Base-by-base conservation (phyloP, 2,888 invertebrate genomes). In the Agonopterix alstromeriana region DNA sequence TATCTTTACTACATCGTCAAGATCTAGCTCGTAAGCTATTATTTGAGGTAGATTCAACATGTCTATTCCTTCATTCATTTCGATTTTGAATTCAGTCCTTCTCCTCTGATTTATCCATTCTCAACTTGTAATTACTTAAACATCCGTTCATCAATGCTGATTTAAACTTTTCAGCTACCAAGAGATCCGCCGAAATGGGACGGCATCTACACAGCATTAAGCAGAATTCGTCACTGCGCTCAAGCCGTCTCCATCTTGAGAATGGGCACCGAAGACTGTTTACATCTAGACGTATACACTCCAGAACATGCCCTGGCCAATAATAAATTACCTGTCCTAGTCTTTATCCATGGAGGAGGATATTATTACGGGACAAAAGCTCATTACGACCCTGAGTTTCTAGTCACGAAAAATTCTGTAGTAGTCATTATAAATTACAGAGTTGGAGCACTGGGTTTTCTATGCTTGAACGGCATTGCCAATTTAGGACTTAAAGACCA, bases 401-500 rank as follows among this genome's bases (percentile, higher is more conserved):
- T 88, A 50, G 82, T 87, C 63, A 60, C 62, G 4, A 83, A 82
- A 44, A 74, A 77, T 50, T 66, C 76, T 0, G 58, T 86, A 36
- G 77, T 73, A 0, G 82, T 85, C 1, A 72, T 73, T 8, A 62
- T 80, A 1, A 88, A 86, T 62, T 88, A 86, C 51, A 71, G 88
- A 48, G 60, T 88, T 17, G 83, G 85, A 1, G 75, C 77, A 0
- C 59, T 85, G 3, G 88, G 88, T 0, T 88, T 88, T 47, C 63
- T 88, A 0, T 87, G 86, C 52, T 45, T 81, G 5, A 73, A 82
- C 49, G 75, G 73, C 11, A 60, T 81, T 1, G 77, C 87, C 0
- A 88, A 88, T 50, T 66, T 87, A 0, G 88, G 87, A 0, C 55
- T 88, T 2, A 80, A 82, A 55, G 88, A 88, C 53, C 88, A 88